Evolutionary conservation across 1,140 invertebrate genomes (phyloP).

Genomic region (Stegodyphus mimosarum): DNA sequence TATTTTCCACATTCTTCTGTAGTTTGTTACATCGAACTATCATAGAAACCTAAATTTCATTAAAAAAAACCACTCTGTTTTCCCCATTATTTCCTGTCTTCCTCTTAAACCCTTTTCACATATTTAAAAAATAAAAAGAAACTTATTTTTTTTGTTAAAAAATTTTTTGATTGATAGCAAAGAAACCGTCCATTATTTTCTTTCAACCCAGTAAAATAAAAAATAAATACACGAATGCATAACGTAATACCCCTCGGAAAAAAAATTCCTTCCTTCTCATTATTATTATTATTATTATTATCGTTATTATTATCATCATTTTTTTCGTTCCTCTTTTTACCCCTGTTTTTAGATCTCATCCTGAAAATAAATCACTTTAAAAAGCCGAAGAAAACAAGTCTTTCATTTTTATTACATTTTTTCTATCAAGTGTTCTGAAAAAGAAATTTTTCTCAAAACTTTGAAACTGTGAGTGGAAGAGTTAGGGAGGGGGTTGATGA

Average conservation of each 20-base stretch:
- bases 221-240: not conserved
- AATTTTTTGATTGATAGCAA: conserved; percentile 43
- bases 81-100: not conserved
- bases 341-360: conserved; percentile 51
- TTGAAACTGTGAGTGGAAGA: not conserved
- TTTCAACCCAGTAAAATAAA: not conserved
- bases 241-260: not conserved
- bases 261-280: conserved; percentile 1
- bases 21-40: too few relatives aligned
- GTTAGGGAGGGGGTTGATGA: not conserved
- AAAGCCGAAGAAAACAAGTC: conserved; percentile 39
- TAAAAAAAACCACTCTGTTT: not conserved
- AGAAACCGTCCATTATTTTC: conserved; percentile 53
- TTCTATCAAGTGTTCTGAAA: not conserved
- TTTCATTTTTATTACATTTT: conserved; percentile 28
- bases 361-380: conserved; percentile 53
- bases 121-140: not conserved
- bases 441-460: not conserved
- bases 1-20: too few relatives aligned
- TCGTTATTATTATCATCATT: not conserved
- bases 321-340: not conserved
- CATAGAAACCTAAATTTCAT: not conserved
- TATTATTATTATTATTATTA: conserved; percentile 9
- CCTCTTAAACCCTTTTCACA: not conserved
- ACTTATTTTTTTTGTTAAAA: not conserved